Conservation (phyloP, 2,797 vertebrate genomes). For the Oreochromis mossambicus region DNA sequence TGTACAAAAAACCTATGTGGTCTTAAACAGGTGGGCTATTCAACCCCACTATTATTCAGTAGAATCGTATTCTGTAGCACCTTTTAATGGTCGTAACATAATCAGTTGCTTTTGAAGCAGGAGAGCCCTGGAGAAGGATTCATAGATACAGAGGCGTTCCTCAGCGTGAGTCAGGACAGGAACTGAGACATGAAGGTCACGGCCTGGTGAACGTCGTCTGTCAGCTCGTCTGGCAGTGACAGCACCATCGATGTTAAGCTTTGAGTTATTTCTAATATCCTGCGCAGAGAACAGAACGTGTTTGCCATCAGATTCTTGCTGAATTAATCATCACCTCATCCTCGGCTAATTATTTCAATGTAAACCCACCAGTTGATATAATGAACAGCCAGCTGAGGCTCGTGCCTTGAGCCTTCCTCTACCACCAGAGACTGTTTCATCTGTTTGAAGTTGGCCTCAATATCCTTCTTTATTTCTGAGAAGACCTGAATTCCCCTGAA, state of each 20-base stretch:
- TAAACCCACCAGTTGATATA: conserved; percentile 77
- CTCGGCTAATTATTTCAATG: not conserved
- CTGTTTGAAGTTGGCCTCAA: conserved; percentile 83
- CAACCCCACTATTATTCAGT: not conserved
- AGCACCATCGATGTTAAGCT: conserved; percentile 69
- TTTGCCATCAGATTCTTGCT: not conserved
- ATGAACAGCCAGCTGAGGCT: conserved; percentile 77
- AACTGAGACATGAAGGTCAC: conserved; percentile 72
- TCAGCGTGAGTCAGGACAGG: conserved; percentile 41
- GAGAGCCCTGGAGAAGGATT: not conserved
- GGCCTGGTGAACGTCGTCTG: conserved; percentile 73
- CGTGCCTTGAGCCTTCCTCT: conserved; percentile 73
- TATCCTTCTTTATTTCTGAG: conserved; percentile 75
- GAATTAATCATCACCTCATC: not conserved
- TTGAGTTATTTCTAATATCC: conserved; percentile 77
- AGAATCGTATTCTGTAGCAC: conserved; percentile 54
- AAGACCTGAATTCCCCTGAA: conserved; percentile 76
- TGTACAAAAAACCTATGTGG: conserved; percentile 19
- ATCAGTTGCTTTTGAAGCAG: conserved; percentile 11
- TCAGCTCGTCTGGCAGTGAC: conserved; percentile 77
- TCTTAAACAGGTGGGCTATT: not conserved
- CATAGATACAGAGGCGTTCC: not conserved
- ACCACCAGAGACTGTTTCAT: conserved; percentile 77
- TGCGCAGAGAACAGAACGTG: conserved; percentile 24
- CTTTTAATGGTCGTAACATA: conserved; percentile 30